These are phyloP conservation scores for Perognathus longimembris DNA, from an alignment of 2,113 vertebrate genomes.

Conservation along the genomic window DNA sequence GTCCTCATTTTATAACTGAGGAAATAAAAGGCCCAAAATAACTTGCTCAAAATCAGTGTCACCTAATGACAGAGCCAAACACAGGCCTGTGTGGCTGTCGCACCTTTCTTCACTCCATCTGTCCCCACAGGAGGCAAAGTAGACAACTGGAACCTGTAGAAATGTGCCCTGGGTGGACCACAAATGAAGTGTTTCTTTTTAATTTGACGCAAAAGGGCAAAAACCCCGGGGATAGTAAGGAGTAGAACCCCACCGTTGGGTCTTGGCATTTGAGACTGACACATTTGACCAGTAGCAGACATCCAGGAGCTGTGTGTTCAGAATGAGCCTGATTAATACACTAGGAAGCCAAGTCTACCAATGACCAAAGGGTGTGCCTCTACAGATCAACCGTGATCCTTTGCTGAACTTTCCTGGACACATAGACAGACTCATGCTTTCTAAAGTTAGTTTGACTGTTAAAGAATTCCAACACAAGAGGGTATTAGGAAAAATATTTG, in stretches of 20 bases:
- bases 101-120: neutral
- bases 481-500: neutral
- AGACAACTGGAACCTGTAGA: neutral
- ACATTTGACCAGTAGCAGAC: neutral
- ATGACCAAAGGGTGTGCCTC: neutral
- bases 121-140: neutral
- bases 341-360: neutral
- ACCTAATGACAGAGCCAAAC: neutral
- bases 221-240: neutral
- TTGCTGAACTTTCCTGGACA: neutral
- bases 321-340: neutral
- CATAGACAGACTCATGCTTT: neutral
- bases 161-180: neutral
- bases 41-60: neutral
- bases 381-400: neutral
- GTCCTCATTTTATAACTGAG: neutral
- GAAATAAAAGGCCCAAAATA: neutral
- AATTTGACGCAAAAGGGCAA: neutral
- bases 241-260: neutral
- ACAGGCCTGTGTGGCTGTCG: neutral
- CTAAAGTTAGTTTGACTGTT: slow-evolving; percentile 18
- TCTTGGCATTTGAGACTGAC: neutral
- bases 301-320: neutral
- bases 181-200: neutral
- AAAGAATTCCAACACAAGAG: slow-evolving; percentile 17